These are phyloP conservation scores for Drosophila hydei DNA, from an alignment of 1,140 invertebrate genomes.

Conservation along the genomic window DNA sequence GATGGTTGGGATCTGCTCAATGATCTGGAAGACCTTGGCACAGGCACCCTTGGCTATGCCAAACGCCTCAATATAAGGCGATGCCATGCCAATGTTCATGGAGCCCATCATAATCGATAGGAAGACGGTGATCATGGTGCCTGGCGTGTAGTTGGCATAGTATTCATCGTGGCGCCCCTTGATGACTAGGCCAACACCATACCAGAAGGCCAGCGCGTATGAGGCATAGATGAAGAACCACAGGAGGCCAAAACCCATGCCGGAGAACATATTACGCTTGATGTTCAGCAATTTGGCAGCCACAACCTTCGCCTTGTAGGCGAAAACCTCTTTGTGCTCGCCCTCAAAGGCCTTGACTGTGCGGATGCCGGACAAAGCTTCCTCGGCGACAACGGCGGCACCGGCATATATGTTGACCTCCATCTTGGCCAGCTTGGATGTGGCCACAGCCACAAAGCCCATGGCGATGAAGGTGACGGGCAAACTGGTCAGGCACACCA, in stretches of 20 bases:
- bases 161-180: slow-evolving; percentile 84
- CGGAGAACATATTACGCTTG: slow-evolving; percentile 88
- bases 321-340: slow-evolving; percentile 88
- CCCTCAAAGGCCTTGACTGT: slow-evolving; percentile 94
- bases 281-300: slow-evolving; percentile 88
- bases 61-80: slow-evolving; percentile 92
- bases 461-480: slow-evolving; percentile 89
- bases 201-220: slow-evolving; percentile 94
- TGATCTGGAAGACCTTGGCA: slow-evolving; percentile 92
- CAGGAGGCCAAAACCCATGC: slow-evolving; percentile 88
- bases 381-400: slow-evolving; percentile 92
- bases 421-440: slow-evolving; percentile 86
- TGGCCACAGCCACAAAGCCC: slow-evolving; percentile 86
- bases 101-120: slow-evolving; percentile 94
- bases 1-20: slow-evolving; percentile 92
- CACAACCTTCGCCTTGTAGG: slow-evolving; percentile 88
- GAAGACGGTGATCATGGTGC: slow-evolving; percentile 90
- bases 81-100: slow-evolving; percentile 94
- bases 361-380: slow-evolving; percentile 90
- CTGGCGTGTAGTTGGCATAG: slow-evolving; percentile 85
- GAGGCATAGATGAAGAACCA: slow-evolving; percentile 91
- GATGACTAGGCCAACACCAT: slow-evolving; percentile 89
- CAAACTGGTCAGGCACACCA: slow-evolving; percentile 91
- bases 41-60: slow-evolving; percentile 92
- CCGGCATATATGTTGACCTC: slow-evolving; percentile 89